Evolutionary conservation across 2,888 invertebrate genomes (phyloP), one percentile per base, ranked within the genome.

Genomic region (Yponomeuta cagnagella): DNA sequence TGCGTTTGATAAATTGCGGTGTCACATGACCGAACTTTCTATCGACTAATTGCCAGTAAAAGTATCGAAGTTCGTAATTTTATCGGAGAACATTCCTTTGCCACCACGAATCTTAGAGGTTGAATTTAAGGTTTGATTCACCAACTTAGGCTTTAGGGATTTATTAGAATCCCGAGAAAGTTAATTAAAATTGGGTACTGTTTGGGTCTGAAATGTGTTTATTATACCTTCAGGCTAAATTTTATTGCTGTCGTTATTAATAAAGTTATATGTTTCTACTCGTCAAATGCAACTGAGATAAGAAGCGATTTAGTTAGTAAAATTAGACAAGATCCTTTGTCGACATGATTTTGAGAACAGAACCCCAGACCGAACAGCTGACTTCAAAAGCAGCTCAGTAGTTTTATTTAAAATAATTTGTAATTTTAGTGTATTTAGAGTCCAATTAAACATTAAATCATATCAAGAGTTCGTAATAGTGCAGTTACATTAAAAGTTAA

Each of bases 21-120:
- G 52, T 58, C 52, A 58, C 52, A 58, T 58, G 52, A 15, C 52
- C 15, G 52, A 58, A 58, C 52, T 58, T 58, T 58, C 52, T 15
- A 58, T 58, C 52, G 52, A 58, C 52, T 58, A 58, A 58, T 58
- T 58, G 52, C 52, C 52, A 58, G 52, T 58, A 58, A 58, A 58
- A 58, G 52, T 58, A 58, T 15, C 52, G 43, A 43, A 43, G 43
- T 43, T 58, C 52, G 15, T 4, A 15, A 12, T 58, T 58, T 58
- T 15, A 15, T 58, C 15, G 52, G 52, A 12, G 52, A 58, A 15
- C 12, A 15, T 12, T 58, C 12, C 52, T 15, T 15, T 58, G 52
- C 52, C 1, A 58, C 52, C 52, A 2, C 52, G 15, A 58, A 58
- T 58, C 52, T 58, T 58, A 58, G 52, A 58, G 52, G 52, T 58